Base-by-base conservation (phyloP, 2,113 vertebrate species). In the Centropus unirufus region DNA sequence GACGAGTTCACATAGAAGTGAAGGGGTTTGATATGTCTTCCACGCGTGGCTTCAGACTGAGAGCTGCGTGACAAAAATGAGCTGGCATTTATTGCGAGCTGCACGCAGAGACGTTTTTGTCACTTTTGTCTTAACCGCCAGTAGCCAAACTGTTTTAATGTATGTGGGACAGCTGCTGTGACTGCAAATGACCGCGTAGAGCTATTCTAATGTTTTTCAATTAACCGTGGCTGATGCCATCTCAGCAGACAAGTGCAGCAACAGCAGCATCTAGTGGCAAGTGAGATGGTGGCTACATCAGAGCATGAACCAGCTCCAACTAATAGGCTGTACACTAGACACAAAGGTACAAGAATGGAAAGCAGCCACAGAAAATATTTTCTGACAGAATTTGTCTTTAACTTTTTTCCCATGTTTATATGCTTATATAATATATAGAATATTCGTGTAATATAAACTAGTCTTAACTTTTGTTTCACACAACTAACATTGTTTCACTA, bases 181-280 rank as follows among this genome's bases (percentile, higher is more conserved):
- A 42, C 27, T 0, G 0, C 61, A 64, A 55, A 68, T 1, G 68
- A 63, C 21, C 0, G 1, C 3, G 1, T 2, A 36, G 17, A 39
- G 21, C 8, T 67, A 49, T 36, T 6, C 8, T 11, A 11, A 12
- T 1, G 14, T 3, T 40, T 44, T 46, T 5, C 3, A 11, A n/a
- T 16, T 14, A n/a, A 12, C 2, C 20, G 2, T 0, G 4, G 14
- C 27, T 7, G 30, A 2, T 4, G 32, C 9, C 30, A 5, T 5
- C 30, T 2, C 62, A 15, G 16, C 32, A 68, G 30, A 72, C 8
- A 30, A 29, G 34, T 4, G 29, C 82, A 67, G 76, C 84, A 96
- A 84, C 40, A 96, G 95, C 89, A 81, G 2, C 96, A 96, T 89
- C 96, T 97, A 88, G 62, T 42, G 96, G 94, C 29, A 29, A 19